Evolutionary conservation across 2,888 invertebrate genomes (phyloP).

Genomic region (Zygaena filipendulae): DNA sequence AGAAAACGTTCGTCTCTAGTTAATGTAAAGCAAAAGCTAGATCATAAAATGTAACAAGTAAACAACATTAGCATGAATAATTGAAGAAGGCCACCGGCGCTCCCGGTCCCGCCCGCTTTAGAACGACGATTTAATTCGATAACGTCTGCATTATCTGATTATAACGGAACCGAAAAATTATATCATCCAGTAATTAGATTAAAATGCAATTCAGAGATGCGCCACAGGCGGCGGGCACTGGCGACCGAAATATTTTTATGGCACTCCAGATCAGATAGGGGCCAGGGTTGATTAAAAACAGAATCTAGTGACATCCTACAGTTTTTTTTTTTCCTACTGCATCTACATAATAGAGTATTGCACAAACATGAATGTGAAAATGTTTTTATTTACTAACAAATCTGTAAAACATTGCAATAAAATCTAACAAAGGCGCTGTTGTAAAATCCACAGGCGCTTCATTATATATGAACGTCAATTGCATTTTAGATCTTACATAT

Average conservation of each 20-base stretch:
- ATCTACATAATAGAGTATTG: conserved; percentile 1
- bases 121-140: conserved; percentile 55
- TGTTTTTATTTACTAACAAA: no score
- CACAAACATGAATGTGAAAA: conserved; percentile 11
- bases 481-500: no score
- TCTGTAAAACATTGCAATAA: no score
- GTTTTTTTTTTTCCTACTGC: no score
- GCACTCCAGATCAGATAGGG: conserved; percentile 22
- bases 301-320: no score
- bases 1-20: no score
- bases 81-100: conserved; percentile 20
- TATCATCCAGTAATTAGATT: conserved; percentile 63
- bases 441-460: no score
- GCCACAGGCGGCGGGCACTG: conserved; percentile 51
- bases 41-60: conserved; percentile 12
- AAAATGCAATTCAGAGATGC: conserved; percentile 66
- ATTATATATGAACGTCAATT: no score
- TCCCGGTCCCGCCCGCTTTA: conserved; percentile 40
- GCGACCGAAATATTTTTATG: conserved; percentile 31
- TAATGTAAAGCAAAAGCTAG: conserved; percentile 13
- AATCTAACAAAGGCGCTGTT: no score
- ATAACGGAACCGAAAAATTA: conserved; percentile 64
- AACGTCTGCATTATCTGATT: conserved; percentile 60
- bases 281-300: no score
- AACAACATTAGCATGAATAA: conserved; percentile 25